Conservation (phyloP, 2,113 vertebrate species). For the Paralichthys olivaceus region DNA sequence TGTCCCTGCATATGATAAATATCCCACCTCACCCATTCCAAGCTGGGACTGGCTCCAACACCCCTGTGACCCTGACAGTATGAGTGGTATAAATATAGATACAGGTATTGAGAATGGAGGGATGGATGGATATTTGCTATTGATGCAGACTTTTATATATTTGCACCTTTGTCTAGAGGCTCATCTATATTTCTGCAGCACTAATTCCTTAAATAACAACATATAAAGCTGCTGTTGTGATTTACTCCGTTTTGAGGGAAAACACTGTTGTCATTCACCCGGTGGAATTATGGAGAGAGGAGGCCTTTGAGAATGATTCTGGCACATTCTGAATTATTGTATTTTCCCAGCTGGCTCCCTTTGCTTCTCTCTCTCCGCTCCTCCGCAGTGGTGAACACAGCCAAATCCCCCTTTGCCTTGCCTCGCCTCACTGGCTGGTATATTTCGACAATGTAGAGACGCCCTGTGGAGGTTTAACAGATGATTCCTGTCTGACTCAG, state of each 20-base stretch:
- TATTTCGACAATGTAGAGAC: slow-evolving; percentile 49
- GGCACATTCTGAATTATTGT: slow-evolving; percentile 70
- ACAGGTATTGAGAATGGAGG: too few relatives aligned
- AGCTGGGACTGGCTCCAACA: too few relatives aligned
- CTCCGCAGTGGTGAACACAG: slow-evolving; percentile 34
- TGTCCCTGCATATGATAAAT: too few relatives aligned
- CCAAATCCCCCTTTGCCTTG: slow-evolving; percentile 49
- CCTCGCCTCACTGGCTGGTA: slow-evolving; percentile 49
- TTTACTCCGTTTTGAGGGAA: not conserved
- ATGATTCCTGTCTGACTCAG: slow-evolving; percentile 60
- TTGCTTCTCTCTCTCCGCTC: slow-evolving; percentile 31
- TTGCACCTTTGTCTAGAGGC: not conserved
- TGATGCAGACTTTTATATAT: not conserved
- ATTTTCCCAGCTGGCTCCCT: slow-evolving; percentile 59
- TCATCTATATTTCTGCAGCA: not conserved
- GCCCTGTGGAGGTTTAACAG: slow-evolving; percentile 50
- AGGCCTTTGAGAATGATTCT: slow-evolving; percentile 58
- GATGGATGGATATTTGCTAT: not conserved
- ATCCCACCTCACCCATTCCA: too few relatives aligned
- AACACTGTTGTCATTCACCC: slow-evolving; percentile 21
- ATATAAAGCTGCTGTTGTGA: not conserved
- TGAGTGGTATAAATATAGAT: too few relatives aligned
- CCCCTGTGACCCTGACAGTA: too few relatives aligned
- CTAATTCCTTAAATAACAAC: not conserved
- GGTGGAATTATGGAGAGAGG: slow-evolving; percentile 54